Percentiles rank a stretch among this genome's conserved stretches.
These are phyloP conservation scores for Parnassius mnemosyne DNA, from an alignment of 2,888 invertebrate genomes.

Conservation along the genomic window DNA sequence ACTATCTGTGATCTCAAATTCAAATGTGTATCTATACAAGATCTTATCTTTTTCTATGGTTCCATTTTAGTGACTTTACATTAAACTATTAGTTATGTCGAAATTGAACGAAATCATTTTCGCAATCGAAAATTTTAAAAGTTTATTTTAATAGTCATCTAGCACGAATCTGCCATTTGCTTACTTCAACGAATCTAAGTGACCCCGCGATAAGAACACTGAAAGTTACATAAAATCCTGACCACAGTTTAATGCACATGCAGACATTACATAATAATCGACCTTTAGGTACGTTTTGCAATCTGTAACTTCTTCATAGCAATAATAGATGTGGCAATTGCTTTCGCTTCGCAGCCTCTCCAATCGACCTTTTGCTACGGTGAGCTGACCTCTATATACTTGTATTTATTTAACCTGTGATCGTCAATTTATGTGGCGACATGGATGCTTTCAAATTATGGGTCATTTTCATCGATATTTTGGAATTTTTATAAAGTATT, in stretches of 20 bases:
- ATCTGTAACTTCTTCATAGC: constrained; percentile 19
- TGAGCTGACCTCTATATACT: constrained; percentile 18
- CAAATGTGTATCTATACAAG: too few species aligned
- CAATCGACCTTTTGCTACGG: constrained; percentile 13
- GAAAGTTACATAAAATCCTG: constrained; percentile 23
- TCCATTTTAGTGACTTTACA: too few species aligned
- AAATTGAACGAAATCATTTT: constrained; percentile 2
- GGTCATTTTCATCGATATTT: constrained; percentile 6
- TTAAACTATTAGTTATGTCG: too few species aligned
- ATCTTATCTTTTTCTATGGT: too few species aligned
- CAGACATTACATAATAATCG: constrained; percentile 24
- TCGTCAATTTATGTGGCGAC: constrained; percentile 10
- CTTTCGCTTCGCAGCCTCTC: constrained; percentile 24
- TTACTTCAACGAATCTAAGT: constrained; percentile 5
- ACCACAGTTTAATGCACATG: constrained; percentile 22
- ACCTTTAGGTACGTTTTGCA: constrained; percentile 25
- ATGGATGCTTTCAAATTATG: constrained; percentile 11
- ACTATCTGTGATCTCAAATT: too few species aligned
- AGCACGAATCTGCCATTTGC: constrained; percentile 25
- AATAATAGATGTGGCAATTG: constrained; percentile 28
- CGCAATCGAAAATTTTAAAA: constrained; percentile 11
- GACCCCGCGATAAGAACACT: constrained; percentile 15
- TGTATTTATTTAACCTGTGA: constrained; percentile 15
- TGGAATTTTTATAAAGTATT: too few species aligned
- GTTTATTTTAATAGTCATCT: constrained; percentile 13